Conservation (phyloP, 2,113 vertebrate species). For the Hylia prasina region DNA sequence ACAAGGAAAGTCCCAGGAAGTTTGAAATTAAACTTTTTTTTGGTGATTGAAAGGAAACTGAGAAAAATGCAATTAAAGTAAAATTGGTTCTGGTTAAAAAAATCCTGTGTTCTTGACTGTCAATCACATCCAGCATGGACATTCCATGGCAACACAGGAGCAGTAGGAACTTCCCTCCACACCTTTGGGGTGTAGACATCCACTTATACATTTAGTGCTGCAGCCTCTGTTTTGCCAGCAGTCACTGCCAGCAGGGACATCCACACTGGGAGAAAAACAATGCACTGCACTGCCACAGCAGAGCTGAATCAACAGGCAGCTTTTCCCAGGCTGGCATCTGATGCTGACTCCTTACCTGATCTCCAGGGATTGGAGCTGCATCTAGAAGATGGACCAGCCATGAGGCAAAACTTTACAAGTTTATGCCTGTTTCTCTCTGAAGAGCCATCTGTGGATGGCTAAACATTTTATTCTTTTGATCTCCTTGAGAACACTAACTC, state of each 20-base stretch:
- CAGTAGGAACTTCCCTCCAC: background rate
- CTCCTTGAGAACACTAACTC: background rate
- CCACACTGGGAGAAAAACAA: background rate
- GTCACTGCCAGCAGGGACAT: background rate
- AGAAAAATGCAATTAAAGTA: background rate
- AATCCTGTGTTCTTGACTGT: background rate
- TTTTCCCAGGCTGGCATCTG: background rate
- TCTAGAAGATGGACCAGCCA: background rate
- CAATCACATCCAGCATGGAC: background rate
- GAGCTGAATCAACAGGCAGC: background rate
- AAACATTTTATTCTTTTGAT: background rate
- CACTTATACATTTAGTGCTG: background rate
- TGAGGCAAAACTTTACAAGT: background rate
- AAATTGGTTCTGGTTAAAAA: background rate
- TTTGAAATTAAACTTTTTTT: background rate
- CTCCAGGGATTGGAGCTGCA: background rate
- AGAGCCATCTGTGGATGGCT: background rate
- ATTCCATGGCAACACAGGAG: background rate
- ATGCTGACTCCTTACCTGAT: rapidly evolving
- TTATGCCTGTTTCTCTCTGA: background rate
- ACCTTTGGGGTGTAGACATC: background rate
- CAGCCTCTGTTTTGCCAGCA: background rate
- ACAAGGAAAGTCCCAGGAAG: background rate
- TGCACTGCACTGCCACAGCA: background rate
- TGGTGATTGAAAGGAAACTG: background rate